Base-by-base conservation (phyloP, 2,113 vertebrate genomes). In the Thamnophis sirtalis region DNA sequence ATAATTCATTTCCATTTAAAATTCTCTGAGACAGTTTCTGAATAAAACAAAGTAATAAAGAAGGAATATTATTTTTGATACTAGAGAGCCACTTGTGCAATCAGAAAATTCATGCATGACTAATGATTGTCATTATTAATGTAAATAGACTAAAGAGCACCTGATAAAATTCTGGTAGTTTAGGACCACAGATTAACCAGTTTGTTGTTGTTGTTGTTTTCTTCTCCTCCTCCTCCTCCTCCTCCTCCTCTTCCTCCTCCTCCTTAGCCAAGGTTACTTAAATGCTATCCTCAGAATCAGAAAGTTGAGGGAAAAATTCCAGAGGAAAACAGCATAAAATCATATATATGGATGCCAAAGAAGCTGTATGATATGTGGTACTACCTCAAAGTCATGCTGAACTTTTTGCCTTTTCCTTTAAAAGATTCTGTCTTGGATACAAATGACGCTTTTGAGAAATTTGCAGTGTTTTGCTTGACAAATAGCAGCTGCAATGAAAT, bases 401-500 rank as follows among this genome's bases (percentile, higher is more conserved):
- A 80, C 73, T 9, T 80, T 80, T 43, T 80, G 19, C 33, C 7
- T 9, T 43, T 43, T 43, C 21, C 33, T 80, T 80, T 80, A 80
- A 80, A 80, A 80, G 73, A 80, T 17, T 80, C 73, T 3, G 17
- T 21, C 73, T 80, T 43, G 33, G 33, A 80, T 43, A 80, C 43
- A 91, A 92, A n/a, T 0, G 15, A 50, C 55, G 43, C 92, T 63
- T 91, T 89, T 38, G 1, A 95, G 88, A 95, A 92, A 89, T 95
- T 90, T 95, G 33, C 1, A 24, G 92, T 94, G 88, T 95, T 92
- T 84, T 92, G 86, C 19, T 90, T 95, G 95, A 92, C 58, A 86
- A 95, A 93, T 5, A 87, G 89, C 87, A 91, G 33, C 85, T 63
- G 6, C 0, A 43, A 55, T 94, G 94, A 96, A 92, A 49, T 90